Evolutionary conservation across 2,888 invertebrate species (phyloP).

Genomic region (Andricus curvator): DNA sequence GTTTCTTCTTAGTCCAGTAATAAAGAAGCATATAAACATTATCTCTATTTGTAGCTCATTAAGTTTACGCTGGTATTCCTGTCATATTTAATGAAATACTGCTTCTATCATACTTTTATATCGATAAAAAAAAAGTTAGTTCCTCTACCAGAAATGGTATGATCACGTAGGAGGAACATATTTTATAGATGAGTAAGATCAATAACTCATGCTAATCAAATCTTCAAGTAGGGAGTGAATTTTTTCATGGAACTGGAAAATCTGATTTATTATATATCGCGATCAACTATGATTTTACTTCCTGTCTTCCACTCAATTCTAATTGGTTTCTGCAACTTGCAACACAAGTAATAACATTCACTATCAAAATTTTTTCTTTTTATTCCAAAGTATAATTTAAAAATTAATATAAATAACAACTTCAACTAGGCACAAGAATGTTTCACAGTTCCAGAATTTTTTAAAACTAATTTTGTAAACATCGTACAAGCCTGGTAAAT

Average conservation of each 20-base stretch:
- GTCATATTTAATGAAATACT: conserved; percentile 21
- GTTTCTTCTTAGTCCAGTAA: conserved; percentile 4
- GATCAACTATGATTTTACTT: not conserved
- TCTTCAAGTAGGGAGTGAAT: conserved; percentile 6
- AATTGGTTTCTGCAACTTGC: not conserved
- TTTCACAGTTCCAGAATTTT: no score
- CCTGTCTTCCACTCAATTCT: not conserved
- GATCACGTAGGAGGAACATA: conserved; percentile 30
- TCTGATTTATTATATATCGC: not conserved
- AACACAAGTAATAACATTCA: not conserved
- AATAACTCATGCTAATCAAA: conserved; percentile 24
- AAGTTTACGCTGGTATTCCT: not conserved
- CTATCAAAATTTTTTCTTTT: no score
- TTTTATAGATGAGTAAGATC: conserved; percentile 35
- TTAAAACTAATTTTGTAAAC: no score
- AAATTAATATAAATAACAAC: no score
- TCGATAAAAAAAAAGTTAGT: conserved; percentile 1
- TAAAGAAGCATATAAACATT: conserved; percentile 20
- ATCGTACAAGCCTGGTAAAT: no score
- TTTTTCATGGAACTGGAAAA: not conserved
- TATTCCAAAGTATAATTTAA: no score
- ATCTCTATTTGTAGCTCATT: not conserved
- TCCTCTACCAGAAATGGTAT: conserved; percentile 14
- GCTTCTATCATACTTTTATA: conserved; percentile 11
- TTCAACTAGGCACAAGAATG: no score